Evolutionary conservation across 1,140 invertebrate genomes (phyloP), one percentile per base, ranked within the genome.

Genomic region (Brachionus rotundiformis): DNA sequence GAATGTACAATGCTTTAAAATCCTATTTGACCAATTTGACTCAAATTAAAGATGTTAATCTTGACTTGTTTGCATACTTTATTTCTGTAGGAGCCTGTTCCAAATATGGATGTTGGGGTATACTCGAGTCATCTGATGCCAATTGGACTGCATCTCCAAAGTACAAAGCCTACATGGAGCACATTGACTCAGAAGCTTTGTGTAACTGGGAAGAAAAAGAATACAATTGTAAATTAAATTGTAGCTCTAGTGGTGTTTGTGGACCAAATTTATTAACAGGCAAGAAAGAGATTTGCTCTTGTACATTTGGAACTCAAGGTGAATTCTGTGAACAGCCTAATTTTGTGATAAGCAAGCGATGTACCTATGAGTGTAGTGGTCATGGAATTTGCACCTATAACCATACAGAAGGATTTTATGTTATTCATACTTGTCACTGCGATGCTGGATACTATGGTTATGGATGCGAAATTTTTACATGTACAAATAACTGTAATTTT

Each of bases 391-490:
- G 68, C 27, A 16, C 5, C 3, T 73, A n/a, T 29, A 73, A 73
- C 27, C 68, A 73, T 25, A 73, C 68, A 41, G 68, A 73, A 73
- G 68, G 68, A 11, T 73, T 73, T 41, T 73, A 73, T 29, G 5
- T 25, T 19, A 25, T 73, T 13, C 36, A 73, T 19, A 73, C 39
- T 44, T 73, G 68, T 27, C 68, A 73, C n/a, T 73, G 68, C 27
- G 0, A 73, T 25, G n/a, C 36, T 31, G 68, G 68, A 23, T 73
- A 73, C 11, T 73, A 1, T 73, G 68, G 68, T 8, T 73, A 73
- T 73, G 68, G 68, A 44, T 73, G 68, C 44, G 68, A 73, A 44
- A 44, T 73, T 19, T 73, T 73, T 16, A 41, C 16, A 2, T 73
- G 68, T 29, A 23, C 25, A 44, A 8, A 73, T 10, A 27, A 73